Conservation (phyloP, 2,113 vertebrate genomes). For the Mesocricetus auratus region DNA sequence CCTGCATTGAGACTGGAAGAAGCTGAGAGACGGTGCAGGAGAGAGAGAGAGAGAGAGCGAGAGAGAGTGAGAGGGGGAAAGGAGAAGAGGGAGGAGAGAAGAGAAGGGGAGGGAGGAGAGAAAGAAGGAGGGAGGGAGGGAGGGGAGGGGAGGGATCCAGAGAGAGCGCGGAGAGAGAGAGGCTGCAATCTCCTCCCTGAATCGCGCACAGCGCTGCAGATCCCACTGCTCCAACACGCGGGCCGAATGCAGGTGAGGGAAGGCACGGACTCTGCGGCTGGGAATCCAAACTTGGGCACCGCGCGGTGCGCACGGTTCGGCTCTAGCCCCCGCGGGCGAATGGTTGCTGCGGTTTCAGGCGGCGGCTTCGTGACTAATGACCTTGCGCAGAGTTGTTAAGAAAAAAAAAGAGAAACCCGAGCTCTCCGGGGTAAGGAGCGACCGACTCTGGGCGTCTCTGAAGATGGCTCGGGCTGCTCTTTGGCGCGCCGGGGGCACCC, state of each 20-base stretch:
- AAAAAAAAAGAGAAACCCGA: constrained; percentile 80
- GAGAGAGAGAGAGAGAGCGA: constrained; percentile 84
- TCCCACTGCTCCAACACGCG: constrained; percentile 93
- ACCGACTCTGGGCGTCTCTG: constrained; percentile 83
- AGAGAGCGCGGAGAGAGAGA: constrained; percentile 75
- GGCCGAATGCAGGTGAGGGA: constrained; percentile 94
- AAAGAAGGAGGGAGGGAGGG: constrained; percentile 70
- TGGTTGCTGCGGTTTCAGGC: constrained; percentile 84
- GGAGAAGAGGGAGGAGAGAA: constrained; percentile 72
- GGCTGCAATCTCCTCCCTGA: constrained; percentile 98
- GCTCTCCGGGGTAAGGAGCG: constrained; percentile 80
- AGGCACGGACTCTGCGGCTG: constrained; percentile 90
- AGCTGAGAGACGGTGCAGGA: constrained; percentile 75
- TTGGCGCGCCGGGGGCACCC: constrained; percentile 73
- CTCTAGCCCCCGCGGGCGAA: constrained; percentile 72
- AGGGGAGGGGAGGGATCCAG: constrained; percentile 82
- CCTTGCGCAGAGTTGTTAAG: constrained; percentile 90
- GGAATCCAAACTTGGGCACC: constrained; percentile 88
- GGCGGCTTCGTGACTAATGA: constrained; percentile 89
- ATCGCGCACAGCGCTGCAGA: constrained; percentile 96
- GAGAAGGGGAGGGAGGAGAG: constrained; percentile 70
- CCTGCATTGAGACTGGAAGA: constrained; percentile 88
- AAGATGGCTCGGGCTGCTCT: constrained; percentile 86
- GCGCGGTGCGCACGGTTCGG: constrained; percentile 69
- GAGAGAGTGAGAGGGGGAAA: constrained; percentile 74